Percentiles rank a stretch among this genome's conserved stretches.
Evolutionary conservation across 2,888 invertebrate genomes (phyloP).

Genomic region (Acrocyrtus sp.): DNA sequence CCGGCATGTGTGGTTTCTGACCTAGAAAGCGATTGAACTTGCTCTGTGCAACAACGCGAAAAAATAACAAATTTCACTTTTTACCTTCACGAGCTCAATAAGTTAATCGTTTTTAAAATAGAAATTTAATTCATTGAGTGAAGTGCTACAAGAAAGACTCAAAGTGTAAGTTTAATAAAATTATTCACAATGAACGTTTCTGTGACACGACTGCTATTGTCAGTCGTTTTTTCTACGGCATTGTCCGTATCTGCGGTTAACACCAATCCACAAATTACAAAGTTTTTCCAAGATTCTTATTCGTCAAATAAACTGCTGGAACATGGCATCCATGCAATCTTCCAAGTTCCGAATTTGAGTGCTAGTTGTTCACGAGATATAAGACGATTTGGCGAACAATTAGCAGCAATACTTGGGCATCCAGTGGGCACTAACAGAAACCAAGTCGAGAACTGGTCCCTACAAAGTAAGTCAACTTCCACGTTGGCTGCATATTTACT

Average conservation of each 20-base stretch:
- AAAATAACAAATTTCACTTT: conserved; percentile 14
- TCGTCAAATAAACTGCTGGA: conserved; percentile 2
- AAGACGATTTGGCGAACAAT: conserved; percentile 9
- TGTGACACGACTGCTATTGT: neutral
- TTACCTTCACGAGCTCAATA: neutral
- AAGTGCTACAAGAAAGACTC: neutral
- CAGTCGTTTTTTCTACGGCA: neutral
- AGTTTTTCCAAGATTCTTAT: conserved; percentile 5
- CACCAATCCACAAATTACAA: neutral
- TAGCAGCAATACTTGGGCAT: conserved; percentile 3
- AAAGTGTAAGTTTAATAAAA: neutral
- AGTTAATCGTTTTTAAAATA: neutral
- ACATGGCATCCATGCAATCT: conserved; percentile 7
- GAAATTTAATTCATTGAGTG: neutral
- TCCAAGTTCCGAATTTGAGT: conserved; percentile 27
- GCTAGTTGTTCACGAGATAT: conserved; percentile 28
- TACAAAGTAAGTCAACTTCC: conserved; percentile 55
- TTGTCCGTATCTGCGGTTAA: neutral
- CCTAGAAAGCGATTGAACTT: conserved; percentile 43
- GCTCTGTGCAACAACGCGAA: conserved; percentile 15
- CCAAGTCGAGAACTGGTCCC: conserved; percentile 24
- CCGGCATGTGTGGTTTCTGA: conserved; percentile 26
- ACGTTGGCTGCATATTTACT: too few relatives aligned
- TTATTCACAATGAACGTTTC: conserved; percentile 19
- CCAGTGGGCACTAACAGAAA: conserved; percentile 7